A percentile compares a stretch with the other conserved stretches of the same genome.
phyloP scores from a whole-genome alignment of 23 tunicate species.

The Halocynthia aurantium region DNA sequence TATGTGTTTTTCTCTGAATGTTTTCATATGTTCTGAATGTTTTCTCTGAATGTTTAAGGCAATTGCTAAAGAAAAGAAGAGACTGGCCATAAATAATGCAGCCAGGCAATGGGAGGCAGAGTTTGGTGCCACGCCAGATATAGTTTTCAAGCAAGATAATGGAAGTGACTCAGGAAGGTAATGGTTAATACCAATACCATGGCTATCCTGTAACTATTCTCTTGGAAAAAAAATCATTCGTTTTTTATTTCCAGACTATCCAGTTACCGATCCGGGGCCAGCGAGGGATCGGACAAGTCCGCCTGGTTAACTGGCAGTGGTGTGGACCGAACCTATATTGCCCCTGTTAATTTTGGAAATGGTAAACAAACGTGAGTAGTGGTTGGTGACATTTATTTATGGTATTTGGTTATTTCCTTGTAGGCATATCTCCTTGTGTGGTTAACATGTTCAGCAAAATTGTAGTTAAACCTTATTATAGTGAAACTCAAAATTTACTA shows the following conservation, averaged over 20 bases:
- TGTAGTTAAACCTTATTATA: too few species aligned
- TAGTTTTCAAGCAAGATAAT: background rate
- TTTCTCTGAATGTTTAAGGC: constrained; percentile 57
- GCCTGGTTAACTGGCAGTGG: constrained; percentile 22
- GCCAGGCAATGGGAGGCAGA: constrained; percentile 88
- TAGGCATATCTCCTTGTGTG: too few species aligned
- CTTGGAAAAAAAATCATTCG: background rate
- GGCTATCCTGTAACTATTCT: background rate
- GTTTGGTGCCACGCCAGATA: constrained; percentile 15
- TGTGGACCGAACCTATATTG: too few species aligned
- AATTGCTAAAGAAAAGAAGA: constrained; percentile 81
- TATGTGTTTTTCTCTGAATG: background rate
- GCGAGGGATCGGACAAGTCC: constrained; percentile 20
- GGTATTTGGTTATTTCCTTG: too few species aligned
- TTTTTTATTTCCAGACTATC: background rate
- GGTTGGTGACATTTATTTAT: too few species aligned
- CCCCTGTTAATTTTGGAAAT: too few species aligned
- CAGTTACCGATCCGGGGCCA: constrained; percentile 12
- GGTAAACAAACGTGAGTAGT: too few species aligned
- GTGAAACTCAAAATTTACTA: too few species aligned
- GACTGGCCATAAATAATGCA: constrained; percentile 87
- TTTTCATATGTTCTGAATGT: too few species aligned
- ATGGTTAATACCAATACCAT: background rate
- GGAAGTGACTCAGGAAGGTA: constrained; percentile 29
- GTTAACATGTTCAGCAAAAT: too few species aligned